Conservation (phyloP, 2,888 invertebrate species). For the Camptogramma bilineatum region DNA sequence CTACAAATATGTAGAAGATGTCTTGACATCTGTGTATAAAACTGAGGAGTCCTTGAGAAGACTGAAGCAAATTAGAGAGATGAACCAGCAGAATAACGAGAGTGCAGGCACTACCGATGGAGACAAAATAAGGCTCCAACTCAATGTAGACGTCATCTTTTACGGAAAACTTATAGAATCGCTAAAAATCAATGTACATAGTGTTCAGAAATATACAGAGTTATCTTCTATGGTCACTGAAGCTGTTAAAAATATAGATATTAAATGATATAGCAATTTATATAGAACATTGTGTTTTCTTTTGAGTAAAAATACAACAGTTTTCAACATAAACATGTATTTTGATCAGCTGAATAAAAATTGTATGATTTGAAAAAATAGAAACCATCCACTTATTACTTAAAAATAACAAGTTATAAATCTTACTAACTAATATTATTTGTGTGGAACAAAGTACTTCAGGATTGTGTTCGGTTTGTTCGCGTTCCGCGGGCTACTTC, state of each 20-base stretch:
- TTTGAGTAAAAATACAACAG: constrained; percentile 55
- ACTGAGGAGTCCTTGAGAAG: constrained; percentile 97
- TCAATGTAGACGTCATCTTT: constrained; percentile 93
- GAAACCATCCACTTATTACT: constrained; percentile 85
- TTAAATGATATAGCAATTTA: constrained; percentile 81
- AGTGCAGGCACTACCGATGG: constrained; percentile 91
- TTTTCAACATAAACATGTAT: constrained; percentile 84
- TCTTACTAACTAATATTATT: constrained; percentile 86
- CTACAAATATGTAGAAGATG: constrained; percentile 91
- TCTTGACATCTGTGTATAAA: constrained; percentile 96
- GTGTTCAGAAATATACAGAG: constrained; percentile 86
- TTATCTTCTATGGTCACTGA: constrained; percentile 87
- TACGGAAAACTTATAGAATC: constrained; percentile 88
- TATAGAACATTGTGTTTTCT: constrained; percentile 55
- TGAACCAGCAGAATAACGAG: constrained; percentile 77
- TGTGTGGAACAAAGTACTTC: constrained; percentile 89
- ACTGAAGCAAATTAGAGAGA: constrained; percentile 93
- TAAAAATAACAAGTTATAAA: constrained; percentile 81
- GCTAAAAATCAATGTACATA: constrained; percentile 82
- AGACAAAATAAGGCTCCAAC: constrained; percentile 96
- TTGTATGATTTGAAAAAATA: constrained; percentile 85
- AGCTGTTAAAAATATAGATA: constrained; percentile 85
- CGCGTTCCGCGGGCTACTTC: constrained; percentile 76
- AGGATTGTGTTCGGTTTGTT: constrained; percentile 87
- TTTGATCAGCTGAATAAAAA: constrained; percentile 84